Base-by-base conservation (phyloP, 2,888 invertebrate genomes). In the Phortica magna region DNA sequence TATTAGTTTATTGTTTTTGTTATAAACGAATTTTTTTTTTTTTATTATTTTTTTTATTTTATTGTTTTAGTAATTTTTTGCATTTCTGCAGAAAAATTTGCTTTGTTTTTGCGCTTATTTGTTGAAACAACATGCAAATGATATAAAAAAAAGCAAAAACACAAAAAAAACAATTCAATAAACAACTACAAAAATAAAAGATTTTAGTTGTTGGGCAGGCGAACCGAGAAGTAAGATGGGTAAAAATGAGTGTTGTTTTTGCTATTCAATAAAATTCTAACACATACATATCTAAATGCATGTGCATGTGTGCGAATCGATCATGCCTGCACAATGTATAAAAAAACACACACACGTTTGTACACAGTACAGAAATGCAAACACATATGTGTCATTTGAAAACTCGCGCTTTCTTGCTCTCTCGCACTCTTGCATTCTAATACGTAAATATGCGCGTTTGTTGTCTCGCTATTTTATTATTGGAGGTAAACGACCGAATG, bases 401-500 rank as follows among this genome's bases (percentile, higher is more conserved):
- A n/a, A n/a, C n/a, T n/a, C n/a, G n/a, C n/a, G n/a, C n/a, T n/a
- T n/a, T n/a, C 14, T 42, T n/a, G 41, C 65, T 31, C 41, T 19
- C 57, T 64, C 1, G 19, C 14, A 14, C 64, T 64, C 64, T 48
- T 14, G 9, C 14, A 64, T 31, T 64, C 19, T 19, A 39, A 17
- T 22, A 22, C 61, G 7, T 22, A 61, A 14, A 48, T 12, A 48
- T 48, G 9, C 10, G 48, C 48, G 48, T 48, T 48, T 48, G 22
- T 61, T 22, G 64, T 65, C 64, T 64, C 64, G 55, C 67, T 39
- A 22, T 71, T 55, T 31, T 53, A 22, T 31, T 53, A 78, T 22
- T 4, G 61, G 19, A 79, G 92, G 92, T 92, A 90, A 92, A 90
- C 86, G 92, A 92, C 92, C 92, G 91, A 90, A 91, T 88, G 92